Evolutionary conservation across 2,888 invertebrate species (phyloP).

Genomic region (Drosophila mulleri): DNA sequence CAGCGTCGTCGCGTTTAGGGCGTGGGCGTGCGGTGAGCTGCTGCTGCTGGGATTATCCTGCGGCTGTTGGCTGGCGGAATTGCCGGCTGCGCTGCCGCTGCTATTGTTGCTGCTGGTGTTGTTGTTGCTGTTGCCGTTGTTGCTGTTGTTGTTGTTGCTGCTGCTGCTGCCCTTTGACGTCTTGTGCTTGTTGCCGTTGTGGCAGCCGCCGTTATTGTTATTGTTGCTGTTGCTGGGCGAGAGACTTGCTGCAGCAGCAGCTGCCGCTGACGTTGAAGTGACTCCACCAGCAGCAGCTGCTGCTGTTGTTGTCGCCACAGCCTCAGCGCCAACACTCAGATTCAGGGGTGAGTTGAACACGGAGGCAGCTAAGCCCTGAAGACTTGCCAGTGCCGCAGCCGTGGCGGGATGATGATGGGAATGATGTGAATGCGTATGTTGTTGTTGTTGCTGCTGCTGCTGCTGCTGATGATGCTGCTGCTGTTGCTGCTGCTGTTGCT

Average conservation of each 20-base stretch:
- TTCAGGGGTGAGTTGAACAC: conserved; percentile 93
- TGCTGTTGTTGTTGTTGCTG: conserved; percentile 43
- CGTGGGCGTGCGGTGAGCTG: conserved; percentile 64
- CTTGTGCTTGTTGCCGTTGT: conserved; percentile 57
- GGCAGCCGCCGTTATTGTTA: conserved; percentile 34
- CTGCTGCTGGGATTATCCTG: conserved; percentile 79
- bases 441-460: conserved; percentile 84
- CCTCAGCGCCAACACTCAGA: conserved; percentile 89
- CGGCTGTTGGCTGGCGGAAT: conserved; percentile 62
- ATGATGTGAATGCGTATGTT: conserved; percentile 87
- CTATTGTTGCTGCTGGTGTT: conserved; percentile 36
- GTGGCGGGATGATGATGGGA: conserved; percentile 72
- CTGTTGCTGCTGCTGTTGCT: conserved; percentile 69
- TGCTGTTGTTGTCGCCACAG: conserved; percentile 47
- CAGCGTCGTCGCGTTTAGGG: conserved; percentile 72
- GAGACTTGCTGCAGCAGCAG: conserved; percentile 29
- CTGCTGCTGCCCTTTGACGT: conserved; percentile 65
- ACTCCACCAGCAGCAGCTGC: conserved; percentile 43
- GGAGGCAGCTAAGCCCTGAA: conserved; percentile 87
- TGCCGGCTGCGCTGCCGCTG: conserved; percentile 48
- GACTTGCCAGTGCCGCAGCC: conserved; percentile 88
- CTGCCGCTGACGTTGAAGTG: conserved; percentile 41
- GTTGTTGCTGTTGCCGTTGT: not conserved
- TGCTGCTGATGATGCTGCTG: conserved; percentile 76
- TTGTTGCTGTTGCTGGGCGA: conserved; percentile 49